Evolutionary conservation across 2,888 invertebrate species (phyloP), one percentile per base, ranked within the genome.

Genomic region (Craniophora ligustri): DNA sequence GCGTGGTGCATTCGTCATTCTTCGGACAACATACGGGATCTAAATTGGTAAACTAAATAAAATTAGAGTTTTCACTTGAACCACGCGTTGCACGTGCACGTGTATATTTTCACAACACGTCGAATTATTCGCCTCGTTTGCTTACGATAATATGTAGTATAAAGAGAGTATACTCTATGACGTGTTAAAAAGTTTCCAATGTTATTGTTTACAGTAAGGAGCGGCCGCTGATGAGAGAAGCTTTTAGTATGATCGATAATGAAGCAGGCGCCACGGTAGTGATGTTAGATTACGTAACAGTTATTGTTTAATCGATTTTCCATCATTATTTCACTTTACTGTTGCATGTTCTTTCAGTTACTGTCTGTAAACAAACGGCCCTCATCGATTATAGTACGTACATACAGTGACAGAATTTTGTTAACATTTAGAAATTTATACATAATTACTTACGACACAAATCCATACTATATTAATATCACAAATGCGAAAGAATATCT

Each of bases 121-220:
- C 84, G 85, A 90, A 90, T 91, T 86, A 91, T 92, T 92, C 88
- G 91, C 87, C 76, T 84, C 86, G 81, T 79, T 81, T 78, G 81
- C 81, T 79, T 81, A 79, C 83, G 60, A 68, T 69, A 72, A 72
- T 76, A n/a, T n/a, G n/a, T n/a, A 75, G 72, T 75, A 64, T 78
- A 72, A 74, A 76, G 77, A 72, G 75, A 74, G 75, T 75, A 75
- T 73, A 78, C 71, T 81, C 80, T 84, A 88, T 84, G 87, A 87
- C 82, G 86, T 84, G 88, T 91, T 91, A 87, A 91, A 92, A 91
- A 91, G 89, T 88, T 89, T 88, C 82, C 83, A 75, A 78, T 91
- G 90, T 91, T 92, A 89, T 91, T 92, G 91, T 92, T 92, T 92
- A 89, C 81, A 81, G 78, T 89, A 77, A 70, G 78, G 82, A 89